Evolutionary conservation across 2,113 vertebrate genomes (phyloP).

Genomic region (Cochlearius cochlearius): DNA sequence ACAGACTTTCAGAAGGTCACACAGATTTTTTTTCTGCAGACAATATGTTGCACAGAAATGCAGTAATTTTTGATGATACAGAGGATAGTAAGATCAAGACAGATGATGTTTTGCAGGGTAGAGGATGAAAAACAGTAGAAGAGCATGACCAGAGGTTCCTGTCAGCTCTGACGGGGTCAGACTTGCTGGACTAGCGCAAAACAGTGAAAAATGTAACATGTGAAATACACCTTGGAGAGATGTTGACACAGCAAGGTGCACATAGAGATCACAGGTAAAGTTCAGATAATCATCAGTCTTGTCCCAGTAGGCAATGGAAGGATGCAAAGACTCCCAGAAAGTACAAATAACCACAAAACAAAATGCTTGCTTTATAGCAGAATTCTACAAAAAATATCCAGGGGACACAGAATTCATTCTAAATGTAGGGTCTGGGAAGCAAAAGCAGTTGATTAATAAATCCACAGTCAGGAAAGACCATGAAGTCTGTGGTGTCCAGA

Average conservation of each 20-base stretch:
- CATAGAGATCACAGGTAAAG: conserved; percentile 6
- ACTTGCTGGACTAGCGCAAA: neutral
- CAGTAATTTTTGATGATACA: conserved; percentile 22
- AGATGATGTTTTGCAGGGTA: neutral
- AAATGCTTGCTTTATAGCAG: neutral
- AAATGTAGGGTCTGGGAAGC: neutral
- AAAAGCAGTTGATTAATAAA: neutral
- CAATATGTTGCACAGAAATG: neutral
- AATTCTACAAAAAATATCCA: neutral
- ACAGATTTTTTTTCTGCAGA: neutral
- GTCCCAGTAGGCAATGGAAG: neutral
- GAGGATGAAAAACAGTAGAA: neutral
- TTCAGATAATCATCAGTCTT: conserved; percentile 22
- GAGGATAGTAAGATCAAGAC: neutral
- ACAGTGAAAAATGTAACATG: neutral
- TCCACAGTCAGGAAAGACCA: rapidly evolving
- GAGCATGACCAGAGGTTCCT: neutral
- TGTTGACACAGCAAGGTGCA: conserved; percentile 30
- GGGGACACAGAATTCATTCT: neutral
- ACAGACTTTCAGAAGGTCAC: neutral
- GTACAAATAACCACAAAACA: neutral
- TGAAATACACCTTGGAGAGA: conserved; percentile 33
- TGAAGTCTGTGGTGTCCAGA: neutral
- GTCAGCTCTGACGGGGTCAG: conserved; percentile 14
- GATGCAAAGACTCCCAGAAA: neutral